phyloP scores from a whole-genome alignment of 2,888 invertebrate genomes.

The Callimorpha dominula region DNA sequence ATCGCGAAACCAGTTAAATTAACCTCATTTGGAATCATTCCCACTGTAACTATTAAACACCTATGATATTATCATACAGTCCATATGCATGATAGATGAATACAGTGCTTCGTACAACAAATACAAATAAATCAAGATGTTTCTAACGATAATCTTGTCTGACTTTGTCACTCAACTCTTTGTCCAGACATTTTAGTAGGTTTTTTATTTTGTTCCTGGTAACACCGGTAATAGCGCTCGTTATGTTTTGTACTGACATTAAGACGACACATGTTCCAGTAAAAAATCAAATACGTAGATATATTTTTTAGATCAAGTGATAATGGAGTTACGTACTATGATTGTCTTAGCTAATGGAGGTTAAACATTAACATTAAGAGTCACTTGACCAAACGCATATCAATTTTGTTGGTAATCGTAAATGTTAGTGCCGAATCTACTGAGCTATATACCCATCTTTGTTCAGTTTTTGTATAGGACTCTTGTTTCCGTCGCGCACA shows the following conservation, averaged over 20 bases:
- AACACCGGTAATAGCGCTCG: slow-evolving; percentile 68
- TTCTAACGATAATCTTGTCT: slow-evolving; percentile 66
- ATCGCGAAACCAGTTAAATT: slow-evolving; percentile 48
- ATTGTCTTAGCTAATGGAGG: slow-evolving; percentile 11
- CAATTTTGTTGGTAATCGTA: no score
- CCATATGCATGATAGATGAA: slow-evolving; percentile 70
- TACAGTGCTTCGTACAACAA: slow-evolving; percentile 67
- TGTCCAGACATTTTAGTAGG: slow-evolving; percentile 58
- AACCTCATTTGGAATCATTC: slow-evolving; percentile 50
- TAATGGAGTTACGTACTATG: slow-evolving; percentile 6
- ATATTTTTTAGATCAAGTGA: slow-evolving; percentile 31
- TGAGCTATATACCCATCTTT: not conserved
- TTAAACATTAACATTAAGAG: slow-evolving; percentile 4
- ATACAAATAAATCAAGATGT: slow-evolving; percentile 75
- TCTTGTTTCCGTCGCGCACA: no score
- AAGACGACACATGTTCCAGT: slow-evolving; percentile 63
- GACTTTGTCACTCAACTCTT: slow-evolving; percentile 75
- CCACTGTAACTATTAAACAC: slow-evolving; percentile 51
- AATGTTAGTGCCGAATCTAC: not conserved
- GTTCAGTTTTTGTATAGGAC: not conserved
- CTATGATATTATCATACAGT: slow-evolving; percentile 66
- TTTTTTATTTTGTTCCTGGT: slow-evolving; percentile 59
- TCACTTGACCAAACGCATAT: not conserved
- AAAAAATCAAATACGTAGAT: slow-evolving; percentile 22
- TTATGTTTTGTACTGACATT: slow-evolving; percentile 63